These are phyloP conservation scores for Anguilla anguilla DNA, from an alignment of 2,797 vertebrate genomes.

Conservation along the genomic window DNA sequence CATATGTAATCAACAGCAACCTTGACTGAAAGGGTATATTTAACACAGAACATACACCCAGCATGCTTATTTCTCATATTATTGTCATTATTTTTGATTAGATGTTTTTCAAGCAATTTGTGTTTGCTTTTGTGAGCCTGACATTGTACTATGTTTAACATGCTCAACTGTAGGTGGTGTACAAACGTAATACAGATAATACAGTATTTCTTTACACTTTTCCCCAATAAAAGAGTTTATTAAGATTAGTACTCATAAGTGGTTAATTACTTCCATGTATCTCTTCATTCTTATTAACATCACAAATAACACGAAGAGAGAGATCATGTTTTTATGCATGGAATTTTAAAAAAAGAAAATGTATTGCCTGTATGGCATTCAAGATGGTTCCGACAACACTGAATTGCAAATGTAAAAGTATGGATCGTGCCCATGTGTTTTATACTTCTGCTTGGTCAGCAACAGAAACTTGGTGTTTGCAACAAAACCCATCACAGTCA, in stretches of 20 bases:
- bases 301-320: neutral
- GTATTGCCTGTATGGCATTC: neutral
- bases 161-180: neutral
- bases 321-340: neutral
- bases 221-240: neutral
- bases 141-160: neutral
- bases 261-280: neutral
- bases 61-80: neutral
- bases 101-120: neutral
- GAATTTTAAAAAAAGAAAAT: neutral
- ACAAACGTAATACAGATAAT: neutral
- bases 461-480: neutral
- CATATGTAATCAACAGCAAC: slow-evolving; percentile 12
- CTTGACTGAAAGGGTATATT: neutral
- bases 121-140: neutral
- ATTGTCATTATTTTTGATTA: slow-evolving; percentile 5
- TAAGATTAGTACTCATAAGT: neutral
- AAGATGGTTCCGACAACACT: neutral
- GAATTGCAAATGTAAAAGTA: neutral
- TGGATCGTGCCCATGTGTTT: neutral
- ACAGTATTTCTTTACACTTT: neutral
- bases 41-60: neutral
- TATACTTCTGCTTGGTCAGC: neutral
- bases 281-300: neutral
- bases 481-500: neutral